Evolutionary conservation across 2,113 vertebrate species (phyloP), one percentile per base, ranked within the genome.

Genomic region (Pelobates fuscus): DNA sequence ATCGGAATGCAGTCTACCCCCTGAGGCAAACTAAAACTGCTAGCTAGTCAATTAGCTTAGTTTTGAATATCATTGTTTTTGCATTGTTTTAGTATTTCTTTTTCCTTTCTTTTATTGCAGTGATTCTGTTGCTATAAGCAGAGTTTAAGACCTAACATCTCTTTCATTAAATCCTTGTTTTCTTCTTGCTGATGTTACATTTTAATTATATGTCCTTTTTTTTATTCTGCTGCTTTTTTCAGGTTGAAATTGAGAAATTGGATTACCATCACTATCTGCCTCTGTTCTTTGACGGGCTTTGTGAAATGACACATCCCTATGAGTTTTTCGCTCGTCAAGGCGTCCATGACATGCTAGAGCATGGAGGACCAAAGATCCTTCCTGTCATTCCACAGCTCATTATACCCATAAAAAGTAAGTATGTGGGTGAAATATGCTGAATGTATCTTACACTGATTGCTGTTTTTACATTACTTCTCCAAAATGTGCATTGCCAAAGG

Each of bases 351-450:
- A 84, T 99, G 93, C 87, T 99, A 88, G 93, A 98, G 77, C 92
- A 94, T 1, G 96, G 97, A 52, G 94, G 94, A 60, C 84, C 82
- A 85, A 96, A 95, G 88, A 94, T 98, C 79, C 91, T 92, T 63
- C 94, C 95, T 30, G 93, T 97, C 84, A 87, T 98, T 78, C 95
- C 95, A 37, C 93, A 95, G 83, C 94, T 99, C 82, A 96, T 99
- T 85, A 91, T 94, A 64, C 95, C 95, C 75, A 95, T 96, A 84
- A 97, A 92, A 89, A 96, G 95, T 96, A 87, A 91, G 95, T 92
- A 73, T 73, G 67, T 2, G 2, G 62, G 30, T 76, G 52, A 58
- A 61, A 2, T 29, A 71, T 46, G n/a, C 1, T 7, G 66, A 14
- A 70, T 64, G 15, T 44, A 17, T 55, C 60, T 15, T 67, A 25